phyloP scores from a whole-genome alignment of 2,113 vertebrate genomes.

The Shinisaurus crocodilurus region DNA sequence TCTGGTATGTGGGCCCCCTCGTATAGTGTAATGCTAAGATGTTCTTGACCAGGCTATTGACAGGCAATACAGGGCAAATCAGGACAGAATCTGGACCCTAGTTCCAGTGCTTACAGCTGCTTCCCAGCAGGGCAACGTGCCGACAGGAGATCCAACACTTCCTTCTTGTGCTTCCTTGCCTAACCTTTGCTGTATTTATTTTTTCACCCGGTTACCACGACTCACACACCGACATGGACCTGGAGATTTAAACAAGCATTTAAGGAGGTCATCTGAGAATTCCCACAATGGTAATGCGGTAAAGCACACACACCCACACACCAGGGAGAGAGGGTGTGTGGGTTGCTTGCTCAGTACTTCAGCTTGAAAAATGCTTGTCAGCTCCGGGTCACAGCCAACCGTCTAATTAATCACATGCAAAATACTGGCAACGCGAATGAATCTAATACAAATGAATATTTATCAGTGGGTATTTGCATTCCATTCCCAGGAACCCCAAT shows the following conservation, averaged over 20 bases:
- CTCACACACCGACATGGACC: not conserved
- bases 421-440: rapidly evolving
- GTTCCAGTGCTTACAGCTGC: not conserved
- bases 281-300: not conserved
- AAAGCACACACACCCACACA: not conserved
- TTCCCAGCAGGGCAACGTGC: not conserved
- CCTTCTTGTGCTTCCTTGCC: not conserved
- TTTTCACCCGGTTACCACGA: not conserved
- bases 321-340: slow-evolving; percentile 19
- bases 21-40: not conserved
- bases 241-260: slow-evolving; percentile 33
- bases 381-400: slow-evolving; percentile 2
- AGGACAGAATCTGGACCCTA: not conserved
- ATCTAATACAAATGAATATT: slow-evolving; percentile 3
- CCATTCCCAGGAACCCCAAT: not conserved
- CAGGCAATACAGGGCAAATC: not conserved
- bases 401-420: rapidly evolving
- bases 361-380: slow-evolving; percentile 18
- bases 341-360: not conserved
- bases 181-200: not conserved
- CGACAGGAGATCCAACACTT: not conserved
- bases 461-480: not conserved
- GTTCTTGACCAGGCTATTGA: not conserved
- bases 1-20: not conserved
- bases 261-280: not conserved